Base-by-base conservation (phyloP, 2,113 vertebrate species). In the Pseudorhombus dupliciocellatus region DNA sequence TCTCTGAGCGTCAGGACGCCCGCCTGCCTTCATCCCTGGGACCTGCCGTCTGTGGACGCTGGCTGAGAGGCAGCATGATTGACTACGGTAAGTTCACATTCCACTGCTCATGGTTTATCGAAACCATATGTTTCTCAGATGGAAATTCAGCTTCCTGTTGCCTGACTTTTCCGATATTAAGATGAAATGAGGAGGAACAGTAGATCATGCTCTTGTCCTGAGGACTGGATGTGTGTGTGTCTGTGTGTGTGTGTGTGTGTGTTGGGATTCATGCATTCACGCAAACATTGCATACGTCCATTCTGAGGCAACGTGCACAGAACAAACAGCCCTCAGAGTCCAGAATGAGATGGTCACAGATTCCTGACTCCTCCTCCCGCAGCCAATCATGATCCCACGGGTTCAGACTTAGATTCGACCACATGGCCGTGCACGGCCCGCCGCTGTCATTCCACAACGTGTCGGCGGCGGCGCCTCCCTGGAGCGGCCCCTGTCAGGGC, bases 71-170 rank as follows among this genome's bases (percentile, higher is more conserved):
- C 75, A 26, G 15, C 68, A 88, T 88, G 83, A 81, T 83, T 8
- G 63, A 75, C 61, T 80, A 75, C 16, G 85, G 89, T 90, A 63
- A 87, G 89, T 76, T 22, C 2, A 3, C 58, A 61, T 42, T 50
- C n/a, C 48, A 25, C 14, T 61, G 1, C 54, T n/a, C 40, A 48
- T 0, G 4, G 30, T 34, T 69, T 18, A 62, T 57, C n/a, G 24
- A 34, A 58, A 37, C 12, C 40, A 46, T 40, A 22, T 67, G 51
- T 51, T 18, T 77, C 16, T 69, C 46, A 50, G 25, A 55, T 30
- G n/a, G 7, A 16, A 20, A 21, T 25, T 12, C 12, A 34, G 22
- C 15, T 22, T 31, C 20, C 26, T 55, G 18, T 40, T 8, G 21
- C 21, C 8, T 31, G 31, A 40, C 34, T 44, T n/a, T 34, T 10